Evolutionary conservation across 2,888 invertebrate species (phyloP).

Genomic region (Dilophus febrilis): DNA sequence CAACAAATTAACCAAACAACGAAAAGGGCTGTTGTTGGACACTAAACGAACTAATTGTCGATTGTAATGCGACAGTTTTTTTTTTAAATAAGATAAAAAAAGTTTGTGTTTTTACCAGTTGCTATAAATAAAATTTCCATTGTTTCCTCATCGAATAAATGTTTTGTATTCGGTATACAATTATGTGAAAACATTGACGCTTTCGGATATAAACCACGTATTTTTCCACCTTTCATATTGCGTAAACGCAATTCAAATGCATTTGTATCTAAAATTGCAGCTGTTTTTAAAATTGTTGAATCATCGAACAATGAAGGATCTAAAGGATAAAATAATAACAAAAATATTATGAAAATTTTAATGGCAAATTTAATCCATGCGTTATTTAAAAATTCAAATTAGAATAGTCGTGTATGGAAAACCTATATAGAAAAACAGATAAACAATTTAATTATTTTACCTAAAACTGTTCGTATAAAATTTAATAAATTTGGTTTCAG

Average conservation of each 20-base stretch:
- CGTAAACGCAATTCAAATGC: slow-evolving; percentile 45
- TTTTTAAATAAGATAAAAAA: too few relatives aligned
- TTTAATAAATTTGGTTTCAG: slow-evolving; percentile 43
- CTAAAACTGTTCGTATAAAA: slow-evolving; percentile 40
- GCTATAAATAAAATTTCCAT: slow-evolving; percentile 43
- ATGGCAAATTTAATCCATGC: too few relatives aligned
- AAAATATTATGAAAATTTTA: too few relatives aligned
- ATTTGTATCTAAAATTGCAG: slow-evolving; percentile 57
- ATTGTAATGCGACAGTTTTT: too few relatives aligned
- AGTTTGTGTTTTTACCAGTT: slow-evolving; percentile 26
- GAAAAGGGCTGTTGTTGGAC: too few relatives aligned
- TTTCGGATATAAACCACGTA: slow-evolving; percentile 45
- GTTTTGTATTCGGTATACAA: slow-evolving; percentile 54
- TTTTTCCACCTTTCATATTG: slow-evolving; percentile 27
- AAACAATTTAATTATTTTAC: slow-evolving; percentile 1
- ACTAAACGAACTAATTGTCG: too few relatives aligned
- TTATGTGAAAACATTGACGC: slow-evolving; percentile 55
- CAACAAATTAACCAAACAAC: too few relatives aligned
- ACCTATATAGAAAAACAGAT: too few relatives aligned
- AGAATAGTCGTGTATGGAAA: too few relatives aligned
- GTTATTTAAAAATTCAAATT: too few relatives aligned
- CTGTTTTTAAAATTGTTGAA: slow-evolving; percentile 38
- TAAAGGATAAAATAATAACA: too few relatives aligned
- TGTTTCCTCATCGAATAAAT: slow-evolving; percentile 41
- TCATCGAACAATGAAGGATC: too few relatives aligned